Conservation (phyloP, 1,140 invertebrate species). For the Cyclina sinensis region DNA sequence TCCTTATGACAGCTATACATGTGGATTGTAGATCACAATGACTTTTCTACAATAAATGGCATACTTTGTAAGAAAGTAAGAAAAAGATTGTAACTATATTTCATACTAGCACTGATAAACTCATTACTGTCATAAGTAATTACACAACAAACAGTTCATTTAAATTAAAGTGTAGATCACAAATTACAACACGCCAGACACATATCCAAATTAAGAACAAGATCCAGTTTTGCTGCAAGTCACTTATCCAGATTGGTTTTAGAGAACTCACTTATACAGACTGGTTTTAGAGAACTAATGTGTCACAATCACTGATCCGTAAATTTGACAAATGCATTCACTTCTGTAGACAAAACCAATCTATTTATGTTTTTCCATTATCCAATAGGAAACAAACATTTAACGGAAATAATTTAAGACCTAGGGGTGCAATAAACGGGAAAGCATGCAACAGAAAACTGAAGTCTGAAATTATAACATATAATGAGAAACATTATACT, state of each 20-base stretch:
- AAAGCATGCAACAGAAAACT: background rate
- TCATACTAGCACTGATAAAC: no score
- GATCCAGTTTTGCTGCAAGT: background rate
- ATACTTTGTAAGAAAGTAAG: no score
- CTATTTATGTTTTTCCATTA: slow-evolving; percentile 10
- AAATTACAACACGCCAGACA: no score
- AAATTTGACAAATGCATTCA: slow-evolving; percentile 9
- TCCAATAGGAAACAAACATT: slow-evolving; percentile 25
- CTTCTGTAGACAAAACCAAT: background rate
- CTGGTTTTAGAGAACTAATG: slow-evolving; percentile 23
- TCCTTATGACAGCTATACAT: no score
- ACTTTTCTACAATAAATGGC: no score
- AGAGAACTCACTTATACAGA: background rate
- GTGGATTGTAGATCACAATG: no score
- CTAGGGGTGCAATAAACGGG: background rate
- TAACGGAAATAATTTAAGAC: background rate
- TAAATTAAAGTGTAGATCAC: no score
- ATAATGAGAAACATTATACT: no score
- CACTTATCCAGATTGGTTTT: background rate
- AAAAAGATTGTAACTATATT: no score
- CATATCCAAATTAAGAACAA: background rate
- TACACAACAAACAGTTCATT: no score
- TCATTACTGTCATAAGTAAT: no score
- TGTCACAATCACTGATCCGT: background rate
- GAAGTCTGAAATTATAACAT: background rate